Base-by-base conservation (phyloP, 2,888 invertebrate species). In the Sepioteuthis lessoniana region DNA sequence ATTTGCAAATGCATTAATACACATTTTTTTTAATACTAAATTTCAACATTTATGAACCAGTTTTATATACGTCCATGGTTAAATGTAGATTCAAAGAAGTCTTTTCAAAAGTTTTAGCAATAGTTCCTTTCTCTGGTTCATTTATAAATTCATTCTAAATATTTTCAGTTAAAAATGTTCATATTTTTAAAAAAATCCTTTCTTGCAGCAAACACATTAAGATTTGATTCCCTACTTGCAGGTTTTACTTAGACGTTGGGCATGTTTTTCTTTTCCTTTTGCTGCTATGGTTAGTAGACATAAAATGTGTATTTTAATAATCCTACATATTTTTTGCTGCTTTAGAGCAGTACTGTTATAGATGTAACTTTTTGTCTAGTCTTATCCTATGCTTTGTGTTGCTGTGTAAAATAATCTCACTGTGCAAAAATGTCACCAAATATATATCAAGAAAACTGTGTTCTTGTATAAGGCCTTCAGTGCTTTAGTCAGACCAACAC, bases 211-310 rank as follows among this genome's bases (percentile, higher is more conserved):
- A 76, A 76, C n/a, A 55, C 55, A 55, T 55, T 55, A n/a, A 35
- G n/a, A 76, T 76, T 76, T 76, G n/a, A 35, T 76, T 76, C n/a
- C n/a, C 76, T 76, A 76, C 76, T 76, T 76, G n/a, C 76, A 76
- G 76, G 76, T 76, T 76, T 76, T 55, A 55, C 55, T 16, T 76
- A 76, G 76, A 76, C 76, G 76, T 76, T 76, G 76, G 76, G n/a
- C 76, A n/a, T 76, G 76, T 76, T 76, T 76, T 76, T n/a, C 76
- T 76, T 76, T 76, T 76, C 76, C 76, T 76, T 76, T 76, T 76
- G 7, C 76, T 76, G n/a, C n/a, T 76, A 76, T 76, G 76, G 76
- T 76, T 76, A 76, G 76, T 76, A 76, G n/a, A 76, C 76, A n/a
- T n/a, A 76, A n/a, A 35, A 76, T 76, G n/a, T n/a, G 10, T 35